Evolutionary conservation across 2,888 invertebrate genomes (phyloP).

Genomic region (Drosophila ezoana): DNA sequence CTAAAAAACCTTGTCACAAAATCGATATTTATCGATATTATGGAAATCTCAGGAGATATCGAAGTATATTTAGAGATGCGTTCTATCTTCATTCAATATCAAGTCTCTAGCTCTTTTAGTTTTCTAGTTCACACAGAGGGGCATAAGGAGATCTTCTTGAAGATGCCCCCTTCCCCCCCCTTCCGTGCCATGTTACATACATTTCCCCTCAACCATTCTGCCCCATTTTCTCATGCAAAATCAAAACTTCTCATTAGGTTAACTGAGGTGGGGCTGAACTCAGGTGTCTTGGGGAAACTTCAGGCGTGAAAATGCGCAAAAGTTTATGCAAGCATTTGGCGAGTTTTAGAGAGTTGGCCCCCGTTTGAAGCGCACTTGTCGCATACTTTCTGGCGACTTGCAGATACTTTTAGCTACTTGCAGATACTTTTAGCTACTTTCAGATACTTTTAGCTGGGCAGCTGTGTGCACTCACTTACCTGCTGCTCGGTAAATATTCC

Average conservation of each 20-base stretch:
- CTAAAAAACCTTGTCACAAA: too few species aligned
- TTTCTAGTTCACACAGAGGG: too few species aligned
- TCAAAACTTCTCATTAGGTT: background rate
- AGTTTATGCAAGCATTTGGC: slow-evolving; percentile 67
- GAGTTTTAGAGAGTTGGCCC: slow-evolving; percentile 36
- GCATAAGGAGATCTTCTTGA: too few species aligned
- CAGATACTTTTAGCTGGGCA: slow-evolving; percentile 33
- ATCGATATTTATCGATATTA: too few species aligned
- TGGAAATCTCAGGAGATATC: too few species aligned
- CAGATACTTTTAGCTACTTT: slow-evolving; percentile 47
- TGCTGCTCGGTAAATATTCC: slow-evolving; percentile 65
- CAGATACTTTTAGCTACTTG: slow-evolving; percentile 46
- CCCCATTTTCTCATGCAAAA: too few species aligned
- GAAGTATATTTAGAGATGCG: too few species aligned
- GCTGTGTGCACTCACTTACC: slow-evolving; percentile 55
- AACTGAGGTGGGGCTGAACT: slow-evolving; percentile 2
- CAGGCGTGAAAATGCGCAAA: slow-evolving; percentile 65
- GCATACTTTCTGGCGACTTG: slow-evolving; percentile 37
- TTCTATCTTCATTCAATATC: too few species aligned
- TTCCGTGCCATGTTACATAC: too few species aligned
- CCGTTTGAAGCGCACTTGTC: slow-evolving; percentile 59
- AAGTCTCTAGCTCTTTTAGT: too few species aligned
- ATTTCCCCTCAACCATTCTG: too few species aligned
- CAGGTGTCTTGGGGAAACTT: slow-evolving; percentile 29
- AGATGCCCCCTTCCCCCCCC: too few species aligned